Evolutionary conservation across 2,888 invertebrate genomes (phyloP).

Genomic region (Portevinia maculata): DNA sequence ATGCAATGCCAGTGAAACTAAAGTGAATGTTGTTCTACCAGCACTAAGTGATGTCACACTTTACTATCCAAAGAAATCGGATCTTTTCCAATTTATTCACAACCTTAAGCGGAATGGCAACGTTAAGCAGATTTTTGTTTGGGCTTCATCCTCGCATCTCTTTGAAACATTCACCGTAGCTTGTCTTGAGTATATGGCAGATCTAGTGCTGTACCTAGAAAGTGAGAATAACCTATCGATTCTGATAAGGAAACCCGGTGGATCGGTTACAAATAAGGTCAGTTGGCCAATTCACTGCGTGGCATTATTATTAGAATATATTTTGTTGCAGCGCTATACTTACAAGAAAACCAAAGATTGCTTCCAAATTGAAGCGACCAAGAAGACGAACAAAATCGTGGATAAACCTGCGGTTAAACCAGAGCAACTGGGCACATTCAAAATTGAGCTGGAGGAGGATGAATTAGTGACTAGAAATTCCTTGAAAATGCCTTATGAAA

Average conservation of each 20-base stretch:
- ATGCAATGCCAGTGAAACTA: slow-evolving; percentile 57
- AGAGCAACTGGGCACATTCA: slow-evolving; percentile 79
- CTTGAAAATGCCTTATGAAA: slow-evolving; percentile 82
- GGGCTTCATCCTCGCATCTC: slow-evolving; percentile 79
- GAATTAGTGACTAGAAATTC: slow-evolving; percentile 82
- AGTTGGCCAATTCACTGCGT: background rate
- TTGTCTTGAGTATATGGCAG: slow-evolving; percentile 81
- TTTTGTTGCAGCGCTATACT: slow-evolving; percentile 76
- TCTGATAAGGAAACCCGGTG: slow-evolving; percentile 79
- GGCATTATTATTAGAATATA: background rate
- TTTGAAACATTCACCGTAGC: slow-evolving; percentile 78
- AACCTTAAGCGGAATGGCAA: slow-evolving; percentile 77
- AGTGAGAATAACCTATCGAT: slow-evolving; percentile 77
- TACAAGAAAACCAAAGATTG: slow-evolving; percentile 78
- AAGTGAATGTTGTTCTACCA: slow-evolving; percentile 78
- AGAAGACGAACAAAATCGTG: slow-evolving; percentile 28
- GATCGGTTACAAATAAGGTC: slow-evolving; percentile 78
- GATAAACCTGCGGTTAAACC: slow-evolving; percentile 54
- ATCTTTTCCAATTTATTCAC: slow-evolving; percentile 78
- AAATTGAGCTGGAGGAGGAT: slow-evolving; percentile 82
- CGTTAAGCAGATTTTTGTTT: slow-evolving; percentile 79
- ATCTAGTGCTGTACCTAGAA: slow-evolving; percentile 79
- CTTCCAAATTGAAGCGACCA: slow-evolving; percentile 76
- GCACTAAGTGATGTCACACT: slow-evolving; percentile 79
- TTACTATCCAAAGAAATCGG: slow-evolving; percentile 76